Base-by-base conservation (phyloP, 2,888 invertebrate species). In the Tachina fera region DNA sequence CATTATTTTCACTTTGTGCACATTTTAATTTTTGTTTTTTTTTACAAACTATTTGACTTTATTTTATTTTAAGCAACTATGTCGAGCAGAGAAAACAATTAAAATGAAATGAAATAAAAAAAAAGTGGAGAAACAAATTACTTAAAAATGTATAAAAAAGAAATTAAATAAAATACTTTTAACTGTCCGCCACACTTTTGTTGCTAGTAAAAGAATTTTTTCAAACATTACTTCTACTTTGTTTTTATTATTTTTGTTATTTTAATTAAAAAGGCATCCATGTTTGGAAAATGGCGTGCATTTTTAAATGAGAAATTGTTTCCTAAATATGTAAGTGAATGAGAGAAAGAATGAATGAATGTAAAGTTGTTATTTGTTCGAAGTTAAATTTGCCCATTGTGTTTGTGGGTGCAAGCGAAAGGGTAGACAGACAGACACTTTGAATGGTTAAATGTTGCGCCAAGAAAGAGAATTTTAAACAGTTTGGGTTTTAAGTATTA, bases 251-350 rank as follows among this genome's bases (percentile, higher is more conserved):
- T 19, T 77, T 77, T 31, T 31, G 0, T 31, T 31, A 31, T 31
- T 76, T 80, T 80, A 80, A 80, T 80, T 80, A 80, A 72, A 80
- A 80, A 71, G 45, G 31, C 71, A 63, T 63, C n/a, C 41, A 56
- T 70, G 56, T 56, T 77, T 45, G 43, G 47, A 4, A 39, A 56
- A 53, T 10, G 49, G 11, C 1, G 5, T 49, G n/a, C 49, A 67
- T 47, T 49, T 31, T 22, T 14, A n/a, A 49, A 47, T 3, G 31
- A 47, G 31, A 22, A 22, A 47, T n/a, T n/a, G 13, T 4, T 63
- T 13, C 3, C 19, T 45, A 43, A 47, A 65, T 39, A 13, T 9
- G 10, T 16, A 31, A 31, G 31, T 6, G 31, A 31, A 31, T 31
- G 1, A 31, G 31, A 31, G 6, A 6, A 31, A 6, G 53, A 47